Evolutionary conservation across 2,113 vertebrate species (phyloP), one percentile per base, ranked within the genome.

Genomic region (Stercorarius parasiticus): DNA sequence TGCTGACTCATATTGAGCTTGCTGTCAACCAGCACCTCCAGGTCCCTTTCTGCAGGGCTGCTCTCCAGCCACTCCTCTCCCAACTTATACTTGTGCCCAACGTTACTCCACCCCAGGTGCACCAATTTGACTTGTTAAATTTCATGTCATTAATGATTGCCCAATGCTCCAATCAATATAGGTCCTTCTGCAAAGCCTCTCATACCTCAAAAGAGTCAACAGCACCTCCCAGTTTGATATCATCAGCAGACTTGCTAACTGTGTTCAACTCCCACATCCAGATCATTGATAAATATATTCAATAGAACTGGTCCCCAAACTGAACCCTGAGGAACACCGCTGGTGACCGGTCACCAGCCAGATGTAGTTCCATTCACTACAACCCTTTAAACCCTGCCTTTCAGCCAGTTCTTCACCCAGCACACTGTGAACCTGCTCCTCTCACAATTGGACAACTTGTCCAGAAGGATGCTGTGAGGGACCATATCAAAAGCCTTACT

Each of bases 231-330:
- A 58, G 32, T 58, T 58, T 58, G 32, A 20, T 40, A 53, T 53
- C 11, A 9, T 23, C 20, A 40, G 8, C 8, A 72, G 30, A 40
- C 6, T 53, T 72, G 15, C 29, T 53, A 72, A 72, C 40, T 53
- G 21, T 10, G 22, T 72, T 53, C 50, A 40, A 1, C 0, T 80
- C 61, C 65, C 45, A 29, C 40, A 45, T n/a, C 22, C 36, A 50
- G 27, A 67, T 10, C 0, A 0, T 5, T 45, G 32, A 73, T 11
- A 76, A n/a, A 74, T 8, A 74, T 20, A 19, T 34, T 36, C 36
- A 36, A 58, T 43, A 64, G 43, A 27, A 42, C 9, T 14, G 32
- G 65, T 10, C 40, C 71, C 11, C 43, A 45, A 22, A 55, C 10
- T 53, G 36, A 42, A 12, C 6, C 36, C 50, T 27, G 9, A n/a